phyloP scores from a whole-genome alignment of 1,140 invertebrate genomes.

The Drosophila nigromelanica region DNA sequence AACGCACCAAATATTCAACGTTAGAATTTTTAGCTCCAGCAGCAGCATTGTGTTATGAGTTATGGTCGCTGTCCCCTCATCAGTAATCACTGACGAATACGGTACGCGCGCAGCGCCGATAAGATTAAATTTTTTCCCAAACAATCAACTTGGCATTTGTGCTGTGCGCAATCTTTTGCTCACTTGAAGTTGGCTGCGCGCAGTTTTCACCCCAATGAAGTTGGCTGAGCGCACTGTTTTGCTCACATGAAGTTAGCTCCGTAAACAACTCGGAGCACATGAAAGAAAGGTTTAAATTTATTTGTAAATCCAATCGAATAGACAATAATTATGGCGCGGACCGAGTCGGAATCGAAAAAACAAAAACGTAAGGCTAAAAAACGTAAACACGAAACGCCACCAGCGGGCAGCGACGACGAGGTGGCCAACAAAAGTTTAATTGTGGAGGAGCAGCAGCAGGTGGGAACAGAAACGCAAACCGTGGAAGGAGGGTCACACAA shows the following conservation, averaged over 20 bases:
- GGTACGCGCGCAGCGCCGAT: conserved; percentile 43
- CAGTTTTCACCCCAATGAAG: conserved; percentile 15
- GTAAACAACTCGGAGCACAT: conserved; percentile 40
- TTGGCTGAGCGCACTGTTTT: conserved; percentile 7
- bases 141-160: conserved; percentile 27
- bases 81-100: conserved; percentile 31
- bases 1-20: conserved; percentile 79
- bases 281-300: conserved; percentile 29
- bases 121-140: conserved; percentile 47
- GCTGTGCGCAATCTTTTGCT: not conserved
- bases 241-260: conserved; percentile 5
- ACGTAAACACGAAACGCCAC: conserved; percentile 56
- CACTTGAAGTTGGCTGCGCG: conserved; percentile 8
- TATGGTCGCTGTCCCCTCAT: conserved; percentile 29
- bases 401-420: conserved; percentile 58
- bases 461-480: conserved; percentile 13
- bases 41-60: conserved; percentile 59
- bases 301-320: conserved; percentile 4
- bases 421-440: conserved; percentile 74
- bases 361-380: conserved; percentile 65
- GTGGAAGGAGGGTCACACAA: not conserved
- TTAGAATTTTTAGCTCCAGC: conserved; percentile 79
- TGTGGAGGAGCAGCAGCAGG: conserved; percentile 43
- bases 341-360: conserved; percentile 57
- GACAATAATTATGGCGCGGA: conserved; percentile 61